These are phyloP conservation scores for Ricordea florida DNA, from an alignment of 92 coral and sea anemone genomes.

Conservation along the genomic window DNA sequence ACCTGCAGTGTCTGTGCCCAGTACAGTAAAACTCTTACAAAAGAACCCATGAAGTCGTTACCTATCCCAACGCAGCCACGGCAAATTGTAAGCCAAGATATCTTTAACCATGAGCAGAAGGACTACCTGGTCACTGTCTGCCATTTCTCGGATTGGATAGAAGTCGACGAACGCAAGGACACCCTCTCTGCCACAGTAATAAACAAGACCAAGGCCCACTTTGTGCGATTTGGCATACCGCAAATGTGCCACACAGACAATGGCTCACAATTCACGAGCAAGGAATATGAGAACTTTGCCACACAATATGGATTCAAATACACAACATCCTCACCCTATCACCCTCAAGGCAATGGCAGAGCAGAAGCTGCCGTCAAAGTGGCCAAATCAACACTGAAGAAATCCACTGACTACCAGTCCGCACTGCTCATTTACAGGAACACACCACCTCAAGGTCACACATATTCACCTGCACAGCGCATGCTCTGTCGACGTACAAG, in stretches of 20 bases:
- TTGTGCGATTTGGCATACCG: conserved; percentile 41
- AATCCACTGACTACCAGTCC: too few relatives aligned
- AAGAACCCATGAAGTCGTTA: conserved; percentile 11
- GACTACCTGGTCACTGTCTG: conserved; percentile 41
- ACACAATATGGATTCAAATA: conserved; percentile 13
- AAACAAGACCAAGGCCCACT: conserved; percentile 39
- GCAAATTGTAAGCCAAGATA: not conserved
- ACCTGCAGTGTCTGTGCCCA: not conserved
- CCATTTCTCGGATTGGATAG: conserved; percentile 39
- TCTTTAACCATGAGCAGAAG: not conserved
- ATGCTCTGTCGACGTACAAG: too few relatives aligned
- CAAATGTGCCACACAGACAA: conserved; percentile 33
- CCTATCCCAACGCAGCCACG: not conserved
- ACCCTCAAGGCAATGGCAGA: conserved; percentile 45
- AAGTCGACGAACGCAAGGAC: conserved; percentile 19
- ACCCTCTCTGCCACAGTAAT: conserved; percentile 9
- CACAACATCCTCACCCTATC: conserved; percentile 41
- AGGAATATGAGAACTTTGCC: conserved; percentile 4
- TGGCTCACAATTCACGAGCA: conserved; percentile 24
- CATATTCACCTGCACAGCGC: too few relatives aligned
- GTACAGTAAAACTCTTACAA: conserved; percentile 4
- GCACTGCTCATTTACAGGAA: too few relatives aligned
- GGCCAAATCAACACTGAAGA: conserved; percentile 30
- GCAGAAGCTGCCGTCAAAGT: conserved; percentile 26
- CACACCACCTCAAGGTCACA: too few relatives aligned